Conservation (phyloP, 1,140 invertebrate species). For the Glomeris maerens region DNA sequence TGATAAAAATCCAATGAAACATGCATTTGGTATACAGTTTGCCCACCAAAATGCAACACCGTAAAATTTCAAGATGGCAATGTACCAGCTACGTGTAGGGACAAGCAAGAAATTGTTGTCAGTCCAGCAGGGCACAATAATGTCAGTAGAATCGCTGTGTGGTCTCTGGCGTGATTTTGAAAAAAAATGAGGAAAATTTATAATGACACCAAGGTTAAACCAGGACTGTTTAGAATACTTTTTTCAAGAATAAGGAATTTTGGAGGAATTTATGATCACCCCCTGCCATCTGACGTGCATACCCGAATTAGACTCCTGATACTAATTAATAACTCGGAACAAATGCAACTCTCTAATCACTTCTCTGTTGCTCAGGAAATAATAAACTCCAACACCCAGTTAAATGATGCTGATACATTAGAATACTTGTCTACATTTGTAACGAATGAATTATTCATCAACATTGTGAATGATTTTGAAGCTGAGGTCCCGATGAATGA, state of each 20-base stretch:
- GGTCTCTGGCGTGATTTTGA: slow-evolving; percentile 11
- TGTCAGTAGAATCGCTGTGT: slow-evolving; percentile 13
- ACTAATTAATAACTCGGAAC: neutral
- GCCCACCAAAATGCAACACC: slow-evolving; percentile 12
- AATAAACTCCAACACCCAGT: neutral
- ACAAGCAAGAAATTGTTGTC: slow-evolving; percentile 12
- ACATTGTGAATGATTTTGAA: neutral
- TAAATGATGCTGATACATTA: neutral
- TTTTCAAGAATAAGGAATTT: slow-evolving; percentile 15
- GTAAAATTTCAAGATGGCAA: slow-evolving; percentile 4
- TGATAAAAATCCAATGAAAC: slow-evolving; percentile 8
- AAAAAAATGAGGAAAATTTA: slow-evolving; percentile 3
- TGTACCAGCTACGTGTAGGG: slow-evolving; percentile 2
- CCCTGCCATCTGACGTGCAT: slow-evolving; percentile 11
- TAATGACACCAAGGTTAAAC: slow-evolving; percentile 14
- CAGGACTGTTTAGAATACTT: slow-evolving; percentile 18
- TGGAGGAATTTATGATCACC: slow-evolving; percentile 13
- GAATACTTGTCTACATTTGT: neutral
- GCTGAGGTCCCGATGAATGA: too few species aligned
- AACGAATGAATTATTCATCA: slow-evolving; percentile 2
- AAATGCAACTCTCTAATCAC: neutral
- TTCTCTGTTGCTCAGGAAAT: neutral
- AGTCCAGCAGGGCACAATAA: slow-evolving; percentile 16
- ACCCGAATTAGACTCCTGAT: slow-evolving; percentile 14
- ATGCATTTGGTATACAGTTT: slow-evolving; percentile 10